Conservation (phyloP, 1,140 invertebrate genomes). For the Helicoverpa zea region DNA sequence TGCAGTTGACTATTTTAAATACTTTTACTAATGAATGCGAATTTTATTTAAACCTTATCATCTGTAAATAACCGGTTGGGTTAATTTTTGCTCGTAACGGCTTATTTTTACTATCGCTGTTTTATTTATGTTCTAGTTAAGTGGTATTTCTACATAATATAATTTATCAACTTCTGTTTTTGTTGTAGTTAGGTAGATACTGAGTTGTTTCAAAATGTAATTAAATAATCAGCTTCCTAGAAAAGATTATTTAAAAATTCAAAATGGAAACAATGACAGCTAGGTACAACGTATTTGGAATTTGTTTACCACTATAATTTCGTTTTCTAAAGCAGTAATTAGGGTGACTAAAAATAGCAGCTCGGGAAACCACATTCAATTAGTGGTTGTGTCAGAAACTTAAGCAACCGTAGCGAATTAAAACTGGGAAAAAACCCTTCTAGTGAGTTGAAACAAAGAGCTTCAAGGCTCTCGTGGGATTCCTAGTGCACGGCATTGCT, state of each 20-base stretch:
- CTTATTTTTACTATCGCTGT: background rate
- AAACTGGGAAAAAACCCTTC: slow-evolving; percentile 56
- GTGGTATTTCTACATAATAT: no score
- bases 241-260: background rate
- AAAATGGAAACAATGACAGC: slow-evolving; percentile 19
- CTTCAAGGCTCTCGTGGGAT: slow-evolving; percentile 66
- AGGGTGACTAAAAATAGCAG: slow-evolving; percentile 37
- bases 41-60: slow-evolving; percentile 15
- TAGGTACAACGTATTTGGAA: background rate
- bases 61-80: background rate
- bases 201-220: background rate
- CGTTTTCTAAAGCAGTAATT: slow-evolving; percentile 36
- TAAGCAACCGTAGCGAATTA: slow-evolving; percentile 51
- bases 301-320: slow-evolving; percentile 2
- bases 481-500: slow-evolving; percentile 62
- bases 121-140: background rate
- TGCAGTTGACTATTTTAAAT: slow-evolving; percentile 1
- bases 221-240: background rate
- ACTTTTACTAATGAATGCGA: slow-evolving; percentile 3
- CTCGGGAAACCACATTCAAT: slow-evolving; percentile 59
- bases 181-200: background rate
- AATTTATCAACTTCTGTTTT: no score
- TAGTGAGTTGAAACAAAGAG: slow-evolving; percentile 62
- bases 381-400: slow-evolving; percentile 57
- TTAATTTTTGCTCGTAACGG: background rate